Base-by-base conservation (phyloP, 2,888 invertebrate species). In the Drosophila paramelanica region DNA sequence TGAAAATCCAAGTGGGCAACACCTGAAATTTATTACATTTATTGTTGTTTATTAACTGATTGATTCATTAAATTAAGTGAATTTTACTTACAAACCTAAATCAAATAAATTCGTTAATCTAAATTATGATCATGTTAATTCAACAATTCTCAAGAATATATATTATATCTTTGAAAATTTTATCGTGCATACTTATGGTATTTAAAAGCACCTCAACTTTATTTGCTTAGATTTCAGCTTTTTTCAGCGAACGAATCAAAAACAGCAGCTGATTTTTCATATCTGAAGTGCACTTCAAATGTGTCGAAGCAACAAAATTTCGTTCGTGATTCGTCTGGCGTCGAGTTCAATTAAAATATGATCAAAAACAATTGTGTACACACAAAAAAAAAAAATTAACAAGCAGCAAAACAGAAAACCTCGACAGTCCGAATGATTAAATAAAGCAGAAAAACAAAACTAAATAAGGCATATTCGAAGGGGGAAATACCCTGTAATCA, bases 321-420 rank as follows among this genome's bases (percentile, higher is more conserved):
- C 43, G 57, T 59, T 73, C 64, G 76, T 73, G 79, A 77, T 73
- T 79, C 67, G 73, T 67, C 47, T 64, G 70, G 58, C 73, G 39
- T 66, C 64, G 57, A 68, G 70, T 76, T 64, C 73, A 65, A 71
- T 79, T 74, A 77, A 81, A 81, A 71, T 67, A 65, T 81, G 68
- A 77, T 65, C 46, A 70, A 67, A 78, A 68, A 68, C 77, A 64
- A 77, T 75, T 76, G 76, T 68, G 49, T 57, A 47, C 10, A 59
- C 45, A 52, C 27, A 57, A 27, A 49, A 50, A 45, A 46, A 64
- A 36, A 53, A 38, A 14, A 23, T 23, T 10, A 39, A 67, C 36
- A 59, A 43, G 36, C 53, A 66, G 42, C 41, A 65, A 61, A 55
- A 45, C 53, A 52, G 14, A 59, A 72, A 60, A 58, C 49, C 61